Evolutionary conservation across 2,888 invertebrate genomes (phyloP).

Genomic region (Sminthurides aquaticus): DNA sequence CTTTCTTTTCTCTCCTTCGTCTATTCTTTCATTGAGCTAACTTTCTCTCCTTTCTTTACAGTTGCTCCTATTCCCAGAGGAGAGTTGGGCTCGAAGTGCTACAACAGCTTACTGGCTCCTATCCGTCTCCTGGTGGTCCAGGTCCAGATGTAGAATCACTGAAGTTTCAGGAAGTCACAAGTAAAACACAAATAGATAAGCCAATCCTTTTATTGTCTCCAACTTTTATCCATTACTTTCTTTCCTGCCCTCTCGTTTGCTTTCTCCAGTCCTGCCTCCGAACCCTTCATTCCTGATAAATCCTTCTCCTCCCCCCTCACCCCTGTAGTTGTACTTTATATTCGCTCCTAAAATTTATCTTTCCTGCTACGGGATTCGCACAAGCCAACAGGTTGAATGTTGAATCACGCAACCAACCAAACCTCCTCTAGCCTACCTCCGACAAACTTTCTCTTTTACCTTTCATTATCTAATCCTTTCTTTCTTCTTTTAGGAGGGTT

Average conservation of each 20-base stretch:
- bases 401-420: neutral
- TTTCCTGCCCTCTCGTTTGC: neutral
- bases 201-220: slow-evolving; percentile 4
- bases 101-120: slow-evolving; percentile 79
- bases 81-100: slow-evolving; percentile 80
- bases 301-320: neutral
- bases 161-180: slow-evolving; percentile 72
- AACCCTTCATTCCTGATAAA: neutral
- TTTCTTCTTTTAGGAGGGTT: slow-evolving; percentile 55
- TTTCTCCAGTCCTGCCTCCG: neutral
- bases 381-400: neutral
- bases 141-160: slow-evolving; percentile 72
- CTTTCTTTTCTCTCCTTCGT: too few species aligned
- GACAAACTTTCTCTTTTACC: neutral
- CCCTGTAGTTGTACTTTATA: neutral
- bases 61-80: slow-evolving; percentile 78
- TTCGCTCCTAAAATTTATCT: neutral
- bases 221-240: slow-evolving; percentile 5
- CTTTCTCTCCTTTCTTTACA: too few species aligned
- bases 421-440: neutral
- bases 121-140: slow-evolving; percentile 79
- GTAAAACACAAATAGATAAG: slow-evolving; percentile 48
- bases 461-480: slow-evolving; percentile 7
- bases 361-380: neutral
- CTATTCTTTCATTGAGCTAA: too few species aligned